Percentiles rank a stretch among this genome's conserved stretches.
Evolutionary conservation across 1,140 invertebrate species (phyloP).

Genomic region (Coptotermes formosanus): DNA sequence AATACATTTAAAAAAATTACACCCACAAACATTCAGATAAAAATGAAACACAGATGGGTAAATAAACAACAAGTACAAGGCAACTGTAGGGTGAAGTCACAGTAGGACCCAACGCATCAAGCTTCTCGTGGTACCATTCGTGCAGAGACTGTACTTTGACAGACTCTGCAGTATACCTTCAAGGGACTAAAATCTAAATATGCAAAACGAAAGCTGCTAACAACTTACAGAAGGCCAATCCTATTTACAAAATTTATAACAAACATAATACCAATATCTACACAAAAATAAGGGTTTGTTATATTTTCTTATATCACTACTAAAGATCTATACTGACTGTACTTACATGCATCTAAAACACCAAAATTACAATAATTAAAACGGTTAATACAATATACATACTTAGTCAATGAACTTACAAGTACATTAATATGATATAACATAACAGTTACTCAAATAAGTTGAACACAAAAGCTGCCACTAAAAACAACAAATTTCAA

Average conservation of each 20-base stretch:
- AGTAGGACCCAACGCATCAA: not conserved
- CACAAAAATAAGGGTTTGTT: not conserved
- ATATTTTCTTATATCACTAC: not conserved
- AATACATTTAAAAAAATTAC: not conserved
- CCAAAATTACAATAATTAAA: not conserved
- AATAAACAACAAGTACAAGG: not conserved
- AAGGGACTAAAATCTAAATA: not conserved
- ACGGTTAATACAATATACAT: not conserved
- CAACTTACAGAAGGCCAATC: not conserved
- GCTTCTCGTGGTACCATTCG: not conserved
- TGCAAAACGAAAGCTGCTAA: not conserved
- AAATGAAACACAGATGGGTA: not conserved
- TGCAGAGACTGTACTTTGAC: not conserved
- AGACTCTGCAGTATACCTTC: not conserved
- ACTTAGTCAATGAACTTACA: not conserved
- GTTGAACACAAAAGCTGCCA: not conserved
- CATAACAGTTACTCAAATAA: not conserved
- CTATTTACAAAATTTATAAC: not conserved
- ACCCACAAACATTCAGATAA: not conserved
- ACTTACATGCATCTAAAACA: slow-evolving; percentile 1
- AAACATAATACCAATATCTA: not conserved
- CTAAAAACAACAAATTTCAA: not conserved
- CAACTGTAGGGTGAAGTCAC: not conserved
- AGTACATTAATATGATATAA: not conserved
- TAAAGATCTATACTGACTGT: not conserved